phyloP scores from a whole-genome alignment of 1,140 invertebrate genomes.

The Tenebrio molitor region DNA sequence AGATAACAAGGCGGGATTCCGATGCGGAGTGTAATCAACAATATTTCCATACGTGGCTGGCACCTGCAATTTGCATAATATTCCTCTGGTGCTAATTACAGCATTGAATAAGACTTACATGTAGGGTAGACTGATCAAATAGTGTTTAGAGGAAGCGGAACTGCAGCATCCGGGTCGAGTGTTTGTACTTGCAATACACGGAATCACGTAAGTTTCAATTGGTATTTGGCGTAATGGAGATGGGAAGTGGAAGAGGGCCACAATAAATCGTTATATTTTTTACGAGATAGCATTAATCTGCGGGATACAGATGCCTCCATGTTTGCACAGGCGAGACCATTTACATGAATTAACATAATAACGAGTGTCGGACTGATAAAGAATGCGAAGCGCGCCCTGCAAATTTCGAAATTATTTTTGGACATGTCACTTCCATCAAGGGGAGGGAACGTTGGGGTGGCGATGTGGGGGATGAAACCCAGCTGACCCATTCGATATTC shows the following conservation, averaged over 20 bases:
- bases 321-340: slow-evolving; percentile 29
- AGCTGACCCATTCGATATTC: background rate
- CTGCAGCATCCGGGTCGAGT: slow-evolving; percentile 48
- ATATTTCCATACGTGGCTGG: slow-evolving; percentile 10
- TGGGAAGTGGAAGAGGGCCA: background rate
- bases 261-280: slow-evolving; percentile 38
- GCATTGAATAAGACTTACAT: slow-evolving; percentile 17
- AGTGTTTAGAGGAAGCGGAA: slow-evolving; percentile 45
- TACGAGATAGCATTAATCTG: slow-evolving; percentile 41
- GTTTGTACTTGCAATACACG: background rate
- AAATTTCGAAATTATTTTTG: slow-evolving; percentile 33
- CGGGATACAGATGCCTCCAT: slow-evolving; percentile 35
- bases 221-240: background rate
- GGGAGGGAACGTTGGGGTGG: too few species aligned
- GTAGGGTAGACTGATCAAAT: slow-evolving; percentile 16
- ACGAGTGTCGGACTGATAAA: slow-evolving; percentile 37
- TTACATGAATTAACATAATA: slow-evolving; percentile 46
- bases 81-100: slow-evolving; percentile 19
- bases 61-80: slow-evolving; percentile 41
- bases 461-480: too few species aligned
- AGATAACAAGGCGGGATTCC: too few species aligned
- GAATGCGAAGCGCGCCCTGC: slow-evolving; percentile 29
- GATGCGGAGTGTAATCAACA: slow-evolving; percentile 3
- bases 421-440: slow-evolving; percentile 10
- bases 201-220: slow-evolving; percentile 5